A percentile compares a stretch with the other conserved stretches of the same genome.
Conservation (phyloP, 2,888 invertebrate species). For the Cloeon dipterum region DNA sequence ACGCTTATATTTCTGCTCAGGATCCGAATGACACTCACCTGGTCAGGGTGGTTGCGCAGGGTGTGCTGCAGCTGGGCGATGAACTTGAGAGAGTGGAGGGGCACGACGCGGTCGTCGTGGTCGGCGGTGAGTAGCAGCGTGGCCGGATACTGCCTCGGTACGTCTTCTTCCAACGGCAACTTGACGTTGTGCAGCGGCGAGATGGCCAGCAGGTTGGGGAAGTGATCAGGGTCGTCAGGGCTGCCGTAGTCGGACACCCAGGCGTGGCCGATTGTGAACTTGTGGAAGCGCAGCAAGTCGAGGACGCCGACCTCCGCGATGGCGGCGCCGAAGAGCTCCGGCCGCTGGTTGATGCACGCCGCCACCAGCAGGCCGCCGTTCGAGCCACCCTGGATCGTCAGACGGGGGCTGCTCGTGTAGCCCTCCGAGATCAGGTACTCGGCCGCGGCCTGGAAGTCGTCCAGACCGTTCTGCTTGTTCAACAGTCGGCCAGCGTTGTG, state of each 20-base stretch:
- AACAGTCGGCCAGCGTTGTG: slow-evolving; percentile 75
- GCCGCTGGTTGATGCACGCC: slow-evolving; percentile 84
- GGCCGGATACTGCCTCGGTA: slow-evolving; percentile 61
- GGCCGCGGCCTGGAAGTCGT: slow-evolving; percentile 86
- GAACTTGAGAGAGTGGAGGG: slow-evolving; percentile 88
- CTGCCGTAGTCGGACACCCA: slow-evolving; percentile 94
- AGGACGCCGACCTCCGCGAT: slow-evolving; percentile 93
- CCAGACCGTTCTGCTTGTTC: slow-evolving; percentile 93
- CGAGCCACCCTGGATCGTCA: slow-evolving; percentile 84
- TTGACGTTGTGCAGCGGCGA: slow-evolving; percentile 87
- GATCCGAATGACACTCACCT: too few species aligned
- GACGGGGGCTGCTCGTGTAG: slow-evolving; percentile 50
- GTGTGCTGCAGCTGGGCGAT: slow-evolving; percentile 72
- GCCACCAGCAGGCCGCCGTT: slow-evolving; percentile 94
- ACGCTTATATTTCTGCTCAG: slow-evolving; percentile 28
- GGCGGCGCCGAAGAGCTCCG: slow-evolving; percentile 80
- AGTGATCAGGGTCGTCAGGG: slow-evolving; percentile 67
- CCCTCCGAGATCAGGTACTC: slow-evolving; percentile 59
- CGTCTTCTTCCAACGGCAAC: slow-evolving; percentile 24
- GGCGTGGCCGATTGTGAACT: slow-evolving; percentile 92
- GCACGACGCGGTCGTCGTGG: slow-evolving; percentile 96
- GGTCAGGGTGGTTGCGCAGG: slow-evolving; percentile 31
- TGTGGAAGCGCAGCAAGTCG: slow-evolving; percentile 94
- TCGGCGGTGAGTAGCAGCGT: slow-evolving; percentile 85
- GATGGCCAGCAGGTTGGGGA: slow-evolving; percentile 60